Evolutionary conservation across 2,797 vertebrate species (phyloP).

Genomic region (Rallus crepitans): DNA sequence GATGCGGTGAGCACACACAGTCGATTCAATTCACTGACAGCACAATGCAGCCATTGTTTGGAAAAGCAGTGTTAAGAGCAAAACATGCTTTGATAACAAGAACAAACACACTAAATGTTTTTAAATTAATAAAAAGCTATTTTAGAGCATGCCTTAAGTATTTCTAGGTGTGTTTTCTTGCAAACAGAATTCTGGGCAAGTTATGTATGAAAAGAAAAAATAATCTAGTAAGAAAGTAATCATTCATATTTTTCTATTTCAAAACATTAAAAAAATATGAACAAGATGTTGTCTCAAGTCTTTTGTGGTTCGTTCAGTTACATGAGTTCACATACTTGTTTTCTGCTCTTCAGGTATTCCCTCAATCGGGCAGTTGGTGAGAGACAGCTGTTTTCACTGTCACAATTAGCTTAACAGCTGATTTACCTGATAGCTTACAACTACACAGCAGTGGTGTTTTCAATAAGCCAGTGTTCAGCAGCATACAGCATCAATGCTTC

Average conservation of each 20-base stretch:
- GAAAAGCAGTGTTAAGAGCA: not conserved
- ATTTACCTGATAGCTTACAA: not conserved
- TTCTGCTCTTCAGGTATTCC: not conserved
- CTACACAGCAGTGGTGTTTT: not conserved
- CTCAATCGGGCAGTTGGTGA: not conserved
- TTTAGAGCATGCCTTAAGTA: not conserved
- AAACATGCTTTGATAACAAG: slow-evolving; percentile 38
- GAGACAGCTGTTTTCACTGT: not conserved
- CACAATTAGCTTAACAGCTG: not conserved
- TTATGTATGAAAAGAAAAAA: not conserved
- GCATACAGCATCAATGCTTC: not conserved
- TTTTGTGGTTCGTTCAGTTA: not conserved
- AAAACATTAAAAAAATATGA: not conserved
- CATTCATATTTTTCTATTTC: not conserved
- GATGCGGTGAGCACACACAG: slow-evolving; percentile 8
- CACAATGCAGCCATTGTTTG: slow-evolving; percentile 9
- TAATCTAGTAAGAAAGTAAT: not conserved
- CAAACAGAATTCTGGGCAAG: not conserved
- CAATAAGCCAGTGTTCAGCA: not conserved
- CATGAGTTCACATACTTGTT: not conserved
- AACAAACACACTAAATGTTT: not conserved
- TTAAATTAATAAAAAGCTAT: not conserved
- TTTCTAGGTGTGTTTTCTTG: not conserved
- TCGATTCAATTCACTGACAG: slow-evolving; percentile 22
- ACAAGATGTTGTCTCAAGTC: not conserved